phyloP scores from a whole-genome alignment of 2,113 vertebrate genomes.

The Bettongia penicillata region DNA sequence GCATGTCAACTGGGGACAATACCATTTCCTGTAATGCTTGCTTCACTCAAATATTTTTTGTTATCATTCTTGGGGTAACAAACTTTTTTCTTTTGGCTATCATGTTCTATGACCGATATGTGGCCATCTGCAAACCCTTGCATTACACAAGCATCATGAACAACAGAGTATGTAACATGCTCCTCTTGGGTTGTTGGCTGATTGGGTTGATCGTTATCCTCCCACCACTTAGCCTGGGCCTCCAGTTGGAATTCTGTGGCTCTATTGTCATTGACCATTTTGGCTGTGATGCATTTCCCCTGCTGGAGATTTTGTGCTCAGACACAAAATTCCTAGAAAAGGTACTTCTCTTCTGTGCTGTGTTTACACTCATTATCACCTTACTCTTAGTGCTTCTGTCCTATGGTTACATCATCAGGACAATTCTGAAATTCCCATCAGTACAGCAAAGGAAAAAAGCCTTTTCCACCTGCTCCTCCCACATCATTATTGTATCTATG shows the following conservation, averaged over 20 bases:
- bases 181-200: slow-evolving; percentile 29
- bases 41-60: slow-evolving; percentile 55
- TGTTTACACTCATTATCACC: slow-evolving; percentile 53
- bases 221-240: slow-evolving; percentile 19
- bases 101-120: slow-evolving; percentile 74
- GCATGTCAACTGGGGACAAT: slow-evolving; percentile 39
- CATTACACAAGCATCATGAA: slow-evolving; percentile 54
- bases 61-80: slow-evolving; percentile 31
- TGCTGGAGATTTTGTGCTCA: slow-evolving; percentile 57
- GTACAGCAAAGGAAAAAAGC: slow-evolving; percentile 61
- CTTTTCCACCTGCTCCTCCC: slow-evolving; percentile 73
- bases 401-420: slow-evolving; percentile 58
- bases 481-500: slow-evolving; percentile 67
- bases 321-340: slow-evolving; percentile 55
- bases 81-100: slow-evolving; percentile 67
- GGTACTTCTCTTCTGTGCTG: slow-evolving; percentile 40
- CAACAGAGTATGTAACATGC: background rate
- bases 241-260: slow-evolving; percentile 56
- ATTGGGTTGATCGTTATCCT: slow-evolving; percentile 41
- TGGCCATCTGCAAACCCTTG: slow-evolving; percentile 61
- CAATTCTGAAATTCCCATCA: slow-evolving; percentile 54
- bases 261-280: slow-evolving; percentile 67
- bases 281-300: slow-evolving; percentile 57
- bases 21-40: slow-evolving; percentile 59
- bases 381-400: slow-evolving; percentile 57